Evolutionary conservation across 2,888 invertebrate genomes (phyloP).

Genomic region (Chorisops tibialis): DNA sequence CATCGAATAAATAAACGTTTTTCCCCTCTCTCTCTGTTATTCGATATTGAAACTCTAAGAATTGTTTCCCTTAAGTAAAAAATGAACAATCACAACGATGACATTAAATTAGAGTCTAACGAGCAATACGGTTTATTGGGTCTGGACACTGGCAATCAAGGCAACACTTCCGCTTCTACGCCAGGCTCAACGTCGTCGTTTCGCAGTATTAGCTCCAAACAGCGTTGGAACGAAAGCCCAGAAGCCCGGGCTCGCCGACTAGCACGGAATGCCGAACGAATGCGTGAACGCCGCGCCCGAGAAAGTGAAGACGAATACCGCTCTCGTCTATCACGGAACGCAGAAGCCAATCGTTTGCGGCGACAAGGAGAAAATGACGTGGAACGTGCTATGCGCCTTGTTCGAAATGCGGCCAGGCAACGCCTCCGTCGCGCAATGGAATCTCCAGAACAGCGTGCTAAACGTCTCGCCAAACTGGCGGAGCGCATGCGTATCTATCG

Average conservation of each 20-base stretch:
- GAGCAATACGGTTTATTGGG: conserved; percentile 46
- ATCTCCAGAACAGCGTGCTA: conserved; percentile 48
- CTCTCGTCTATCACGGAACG: conserved; percentile 49
- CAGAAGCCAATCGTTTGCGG: conserved; percentile 50
- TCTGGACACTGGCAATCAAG: conserved; percentile 41
- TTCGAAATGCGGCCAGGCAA: conserved; percentile 51
- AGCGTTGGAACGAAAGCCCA: conserved; percentile 52
- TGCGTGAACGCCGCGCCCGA: conserved; percentile 51
- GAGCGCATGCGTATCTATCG: conserved; percentile 51
- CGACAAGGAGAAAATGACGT: conserved; percentile 50
- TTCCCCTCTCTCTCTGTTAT: no score
- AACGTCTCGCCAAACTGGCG: conserved; percentile 47
- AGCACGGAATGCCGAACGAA: conserved; percentile 51
- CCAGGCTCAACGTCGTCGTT: conserved; percentile 36
- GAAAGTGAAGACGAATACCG: conserved; percentile 50
- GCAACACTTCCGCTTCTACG: conserved; percentile 36
- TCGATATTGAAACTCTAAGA: no score
- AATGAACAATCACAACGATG: conserved; percentile 44
- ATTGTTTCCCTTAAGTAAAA: background rate
- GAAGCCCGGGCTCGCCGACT: conserved; percentile 50
- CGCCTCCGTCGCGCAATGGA: conserved; percentile 51
- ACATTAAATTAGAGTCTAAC: conserved; percentile 51
- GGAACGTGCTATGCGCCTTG: conserved; percentile 50
- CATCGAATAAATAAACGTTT: no score
- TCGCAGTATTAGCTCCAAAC: conserved; percentile 36